Evolutionary conservation across 2,888 invertebrate species (phyloP), one percentile per base, ranked within the genome.

Genomic region (Trisateles emortualis): DNA sequence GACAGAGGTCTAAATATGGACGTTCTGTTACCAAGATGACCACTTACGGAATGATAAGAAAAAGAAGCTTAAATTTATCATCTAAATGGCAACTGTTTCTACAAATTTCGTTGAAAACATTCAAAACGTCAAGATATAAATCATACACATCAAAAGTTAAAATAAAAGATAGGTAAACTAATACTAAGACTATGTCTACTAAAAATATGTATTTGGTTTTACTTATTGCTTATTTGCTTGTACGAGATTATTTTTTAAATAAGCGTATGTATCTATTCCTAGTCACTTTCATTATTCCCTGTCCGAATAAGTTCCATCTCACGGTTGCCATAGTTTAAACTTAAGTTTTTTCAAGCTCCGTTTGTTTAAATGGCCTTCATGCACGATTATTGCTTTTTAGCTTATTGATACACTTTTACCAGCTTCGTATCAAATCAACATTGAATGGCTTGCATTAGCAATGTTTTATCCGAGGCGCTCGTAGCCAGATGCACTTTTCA

Each of bases 241-340:
- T 16, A 16, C 17, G 13, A 42, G 10, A 42, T 49, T 17, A 14
- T 36, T 45, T 43, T 44, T 48, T 49, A 30, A 19, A 17, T 42
- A 36, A 48, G 33, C 41, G 48, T 49, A 41, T 29, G 22, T 16
- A 24, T 43, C n/a, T 41, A 33, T 30, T 42, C 5, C 24, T 24
- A 32, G 13, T 50, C 26, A 36, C 30, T 10, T 43, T 30, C 22
- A 35, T 30, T 43, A 43, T 38, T 49, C 43, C 43, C 43, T 43
- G 38, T 36, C 43, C 32, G 22, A 29, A 38, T 38, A 26, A 30
- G 30, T 19, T 46, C 6, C 17, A 4, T 17, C 16, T 45, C 13
- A 30, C 29, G 14, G 19, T 24, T n/a, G n/a, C 8, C 14, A 5
- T 1, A 8, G 10, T 32, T 10, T 14, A 0, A 24, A 24, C 11